Percentiles rank a stretch among this genome's conserved stretches.
Conservation (phyloP, 2,113 vertebrate species). For the Gobius niger region DNA sequence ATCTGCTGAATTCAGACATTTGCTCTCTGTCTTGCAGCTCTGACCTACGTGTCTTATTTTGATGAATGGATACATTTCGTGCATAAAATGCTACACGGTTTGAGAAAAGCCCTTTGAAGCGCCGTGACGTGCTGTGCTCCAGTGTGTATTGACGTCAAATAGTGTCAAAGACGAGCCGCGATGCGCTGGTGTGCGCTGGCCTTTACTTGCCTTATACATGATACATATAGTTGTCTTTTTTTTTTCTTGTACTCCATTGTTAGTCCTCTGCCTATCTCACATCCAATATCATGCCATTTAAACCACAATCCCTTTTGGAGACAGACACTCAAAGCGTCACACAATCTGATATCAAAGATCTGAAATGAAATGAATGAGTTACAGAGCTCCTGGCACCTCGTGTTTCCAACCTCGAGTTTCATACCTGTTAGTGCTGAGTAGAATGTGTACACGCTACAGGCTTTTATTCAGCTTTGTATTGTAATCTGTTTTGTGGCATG, state of each 20-base stretch:
- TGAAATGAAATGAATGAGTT: background rate
- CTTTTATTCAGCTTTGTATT: constrained; percentile 56
- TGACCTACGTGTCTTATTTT: no score
- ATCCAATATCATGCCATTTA: background rate
- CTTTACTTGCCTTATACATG: background rate
- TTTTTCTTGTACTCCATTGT: background rate
- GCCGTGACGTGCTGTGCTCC: no score
- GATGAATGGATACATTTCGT: no score
- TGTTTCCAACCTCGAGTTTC: constrained; percentile 29
- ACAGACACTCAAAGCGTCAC: background rate
- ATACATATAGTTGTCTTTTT: background rate
- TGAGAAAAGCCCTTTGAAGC: no score
- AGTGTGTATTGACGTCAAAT: no score
- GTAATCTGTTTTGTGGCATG: constrained; percentile 70
- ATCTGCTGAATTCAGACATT: no score
- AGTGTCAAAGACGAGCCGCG: no score
- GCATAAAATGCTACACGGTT: no score
- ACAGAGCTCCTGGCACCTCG: background rate
- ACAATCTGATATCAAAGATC: background rate
- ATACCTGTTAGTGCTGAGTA: constrained; percentile 31
- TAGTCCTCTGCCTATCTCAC: background rate
- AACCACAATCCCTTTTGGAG: background rate
- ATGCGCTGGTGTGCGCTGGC: no score
- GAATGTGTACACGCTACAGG: constrained; percentile 11
- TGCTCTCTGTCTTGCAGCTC: no score